Percentiles rank a stretch among this genome's conserved stretches.
These are phyloP conservation scores for Drusus annulatus DNA, from an alignment of 1,140 invertebrate species.

Conservation along the genomic window DNA sequence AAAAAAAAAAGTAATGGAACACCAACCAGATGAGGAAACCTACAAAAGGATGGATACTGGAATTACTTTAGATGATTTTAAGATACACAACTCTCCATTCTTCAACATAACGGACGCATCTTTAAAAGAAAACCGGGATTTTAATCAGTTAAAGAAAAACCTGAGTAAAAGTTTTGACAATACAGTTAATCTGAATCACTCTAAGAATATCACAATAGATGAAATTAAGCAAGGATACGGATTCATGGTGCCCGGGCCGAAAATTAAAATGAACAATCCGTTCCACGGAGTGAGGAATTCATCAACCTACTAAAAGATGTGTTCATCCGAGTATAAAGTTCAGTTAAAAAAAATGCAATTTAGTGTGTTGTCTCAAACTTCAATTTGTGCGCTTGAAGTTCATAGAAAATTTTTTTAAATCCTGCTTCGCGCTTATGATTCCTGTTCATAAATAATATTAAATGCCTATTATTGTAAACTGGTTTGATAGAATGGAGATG, in stretches of 20 bases:
- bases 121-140: background rate
- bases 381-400: too few species aligned
- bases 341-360: too few species aligned
- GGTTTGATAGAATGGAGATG: too few species aligned
- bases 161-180: slow-evolving; percentile 13
- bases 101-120: background rate
- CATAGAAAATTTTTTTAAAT: too few species aligned
- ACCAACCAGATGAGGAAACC: slow-evolving; percentile 17
- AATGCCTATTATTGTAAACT: too few species aligned
- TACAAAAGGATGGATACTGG: slow-evolving; percentile 44
- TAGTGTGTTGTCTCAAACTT: too few species aligned
- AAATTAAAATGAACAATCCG: background rate
- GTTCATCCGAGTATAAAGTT: too few species aligned
- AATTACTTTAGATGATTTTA: background rate
- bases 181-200: slow-evolving; percentile 3
- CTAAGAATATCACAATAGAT: slow-evolving; percentile 50
- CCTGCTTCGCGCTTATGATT: too few species aligned
- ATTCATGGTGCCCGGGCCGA: slow-evolving; percentile 50
- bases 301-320: too few species aligned
- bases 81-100: background rate
- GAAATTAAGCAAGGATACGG: slow-evolving; percentile 47
- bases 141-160: slow-evolving; percentile 9
- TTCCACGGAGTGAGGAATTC: too few species aligned
- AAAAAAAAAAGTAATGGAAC: slow-evolving; percentile 45
- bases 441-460: too few species aligned